Evolutionary conservation across 2,113 vertebrate species (phyloP).

Genomic region (Ciconia stormi): DNA sequence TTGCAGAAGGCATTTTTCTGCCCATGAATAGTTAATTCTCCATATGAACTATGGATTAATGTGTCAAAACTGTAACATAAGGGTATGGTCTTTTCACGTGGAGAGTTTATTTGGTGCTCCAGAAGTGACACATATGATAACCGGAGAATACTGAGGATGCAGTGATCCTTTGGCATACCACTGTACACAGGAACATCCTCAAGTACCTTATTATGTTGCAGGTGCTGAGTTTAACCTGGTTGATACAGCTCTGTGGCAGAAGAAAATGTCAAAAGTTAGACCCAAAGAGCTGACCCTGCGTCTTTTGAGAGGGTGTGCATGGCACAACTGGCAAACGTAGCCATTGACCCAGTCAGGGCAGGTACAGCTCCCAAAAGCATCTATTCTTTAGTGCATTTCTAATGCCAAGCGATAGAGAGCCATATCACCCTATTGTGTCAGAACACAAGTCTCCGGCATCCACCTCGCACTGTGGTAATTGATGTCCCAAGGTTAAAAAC

Average conservation of each 20-base stretch:
- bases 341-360: neutral
- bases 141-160: neutral
- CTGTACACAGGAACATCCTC: neutral
- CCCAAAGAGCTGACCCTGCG: neutral
- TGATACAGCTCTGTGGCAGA: neutral
- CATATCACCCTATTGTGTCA: neutral
- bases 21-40: neutral
- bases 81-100: rapidly evolving
- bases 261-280: neutral
- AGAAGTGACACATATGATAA: neutral
- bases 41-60: neutral
- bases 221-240: neutral
- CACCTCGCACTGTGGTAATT: neutral
- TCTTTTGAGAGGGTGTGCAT: neutral
- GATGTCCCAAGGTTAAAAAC: neutral
- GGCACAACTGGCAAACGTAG: neutral
- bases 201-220: neutral
- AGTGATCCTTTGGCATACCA: neutral
- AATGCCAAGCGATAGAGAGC: neutral
- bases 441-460: neutral
- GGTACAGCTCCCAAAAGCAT: neutral
- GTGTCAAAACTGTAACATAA: neutral
- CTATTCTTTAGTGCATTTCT: neutral
- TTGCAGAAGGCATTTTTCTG: neutral
- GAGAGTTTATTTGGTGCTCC: neutral